Evolutionary conservation across 1,140 invertebrate genomes (phyloP).

Genomic region (Marisa cornuarietis): DNA sequence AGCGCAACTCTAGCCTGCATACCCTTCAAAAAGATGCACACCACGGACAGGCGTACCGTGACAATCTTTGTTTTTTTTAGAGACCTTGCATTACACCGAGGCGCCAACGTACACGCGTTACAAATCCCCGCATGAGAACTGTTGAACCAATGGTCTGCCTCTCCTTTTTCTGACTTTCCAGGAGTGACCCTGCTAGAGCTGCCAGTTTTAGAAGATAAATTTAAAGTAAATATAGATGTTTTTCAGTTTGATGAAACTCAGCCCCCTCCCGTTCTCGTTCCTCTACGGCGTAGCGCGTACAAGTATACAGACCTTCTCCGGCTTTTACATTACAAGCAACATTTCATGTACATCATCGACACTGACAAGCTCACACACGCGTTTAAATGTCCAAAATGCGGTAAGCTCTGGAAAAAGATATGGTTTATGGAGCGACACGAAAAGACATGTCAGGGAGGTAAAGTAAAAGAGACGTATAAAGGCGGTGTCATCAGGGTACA

Average conservation of each 20-base stretch:
- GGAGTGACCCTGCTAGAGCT: neutral
- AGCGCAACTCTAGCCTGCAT: neutral
- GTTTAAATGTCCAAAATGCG: neutral
- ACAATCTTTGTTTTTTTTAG: slow-evolving; percentile 2
- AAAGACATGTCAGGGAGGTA: neutral
- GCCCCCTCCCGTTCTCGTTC: neutral
- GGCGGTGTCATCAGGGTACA: neutral
- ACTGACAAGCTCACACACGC: slow-evolving; percentile 6
- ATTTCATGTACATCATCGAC: slow-evolving; percentile 12
- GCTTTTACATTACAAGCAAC: neutral
- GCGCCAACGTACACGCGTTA: neutral
- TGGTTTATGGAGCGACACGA: neutral
- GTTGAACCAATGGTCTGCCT: neutral
- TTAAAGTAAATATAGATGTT: slow-evolving; percentile 2
- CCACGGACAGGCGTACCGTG: neutral
- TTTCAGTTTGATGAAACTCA: slow-evolving; percentile 13
- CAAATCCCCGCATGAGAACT: neutral
- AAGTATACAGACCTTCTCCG: neutral
- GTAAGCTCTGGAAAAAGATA: neutral
- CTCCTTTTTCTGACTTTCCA: neutral
- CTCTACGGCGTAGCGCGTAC: neutral
- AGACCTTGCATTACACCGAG: neutral
- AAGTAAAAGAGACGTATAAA: neutral
- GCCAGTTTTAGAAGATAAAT: neutral
- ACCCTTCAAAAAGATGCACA: neutral